Conservation (phyloP, 2,888 invertebrate genomes). For the Apamea sordens region DNA sequence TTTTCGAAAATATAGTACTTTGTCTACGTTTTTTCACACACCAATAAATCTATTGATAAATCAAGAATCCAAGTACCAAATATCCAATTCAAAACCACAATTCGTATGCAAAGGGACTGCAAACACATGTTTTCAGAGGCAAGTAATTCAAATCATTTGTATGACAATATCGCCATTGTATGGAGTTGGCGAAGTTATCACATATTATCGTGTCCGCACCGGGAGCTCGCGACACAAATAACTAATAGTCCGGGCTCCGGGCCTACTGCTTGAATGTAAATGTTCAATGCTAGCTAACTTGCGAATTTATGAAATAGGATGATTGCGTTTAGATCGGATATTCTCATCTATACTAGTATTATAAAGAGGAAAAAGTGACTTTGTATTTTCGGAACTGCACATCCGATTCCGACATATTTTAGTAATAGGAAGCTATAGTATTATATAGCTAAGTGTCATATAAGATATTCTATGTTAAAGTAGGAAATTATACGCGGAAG, state of each 20-base stretch:
- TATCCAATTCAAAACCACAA: conserved; percentile 27
- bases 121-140: conserved; percentile 45
- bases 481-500: too few species aligned
- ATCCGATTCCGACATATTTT: too few species aligned
- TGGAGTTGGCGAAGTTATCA: conserved; percentile 71
- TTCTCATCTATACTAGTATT: not conserved
- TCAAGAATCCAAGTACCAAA: not conserved
- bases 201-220: conserved; percentile 71
- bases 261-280: conserved; percentile 69
- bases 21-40: not conserved
- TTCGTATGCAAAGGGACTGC: conserved; percentile 45
- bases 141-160: conserved; percentile 68
- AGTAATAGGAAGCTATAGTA: too few species aligned
- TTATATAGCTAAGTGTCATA: too few species aligned
- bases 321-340: not conserved
- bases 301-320: conserved; percentile 45
- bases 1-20: not conserved
- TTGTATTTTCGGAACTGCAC: too few species aligned
- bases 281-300: conserved; percentile 50
- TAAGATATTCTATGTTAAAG: too few species aligned
- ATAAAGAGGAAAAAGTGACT: too few species aligned
- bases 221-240: conserved; percentile 70
- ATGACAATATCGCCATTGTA: conserved; percentile 74
- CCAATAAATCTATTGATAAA: conserved; percentile 3
- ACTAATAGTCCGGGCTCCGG: conserved; percentile 65